phyloP scores from a whole-genome alignment of 2,113 vertebrate genomes.

The Trematocara stigmaticum region DNA sequence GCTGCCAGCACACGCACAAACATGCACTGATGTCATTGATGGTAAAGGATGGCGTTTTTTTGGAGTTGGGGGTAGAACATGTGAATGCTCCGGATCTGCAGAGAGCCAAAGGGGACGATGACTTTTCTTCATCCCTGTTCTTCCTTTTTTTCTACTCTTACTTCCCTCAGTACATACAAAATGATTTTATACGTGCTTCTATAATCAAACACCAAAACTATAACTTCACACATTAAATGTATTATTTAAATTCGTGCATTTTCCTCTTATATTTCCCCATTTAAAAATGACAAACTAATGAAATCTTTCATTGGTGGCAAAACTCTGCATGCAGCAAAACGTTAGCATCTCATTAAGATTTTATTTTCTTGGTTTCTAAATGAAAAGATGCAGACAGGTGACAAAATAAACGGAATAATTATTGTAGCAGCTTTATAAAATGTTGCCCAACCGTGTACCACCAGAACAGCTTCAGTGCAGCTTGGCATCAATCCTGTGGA shows the following conservation, averaged over 20 bases:
- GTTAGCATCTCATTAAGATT: not conserved
- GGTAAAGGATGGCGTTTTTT: not conserved
- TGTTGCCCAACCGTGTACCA: not conserved
- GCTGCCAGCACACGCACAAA: slow-evolving; percentile 10
- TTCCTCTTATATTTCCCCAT: fast-evolving
- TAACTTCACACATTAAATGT: too few species aligned
- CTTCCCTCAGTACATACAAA: not conserved
- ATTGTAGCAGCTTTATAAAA: fast-evolving
- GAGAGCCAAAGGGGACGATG: not conserved
- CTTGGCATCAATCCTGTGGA: not conserved
- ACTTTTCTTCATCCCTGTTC: not conserved
- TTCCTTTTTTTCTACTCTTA: not conserved
- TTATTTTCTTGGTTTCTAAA: not conserved
- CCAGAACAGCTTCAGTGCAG: not conserved
- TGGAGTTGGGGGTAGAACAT: not conserved
- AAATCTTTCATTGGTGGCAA: not conserved
- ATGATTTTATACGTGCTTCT: not conserved
- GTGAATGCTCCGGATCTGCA: not conserved
- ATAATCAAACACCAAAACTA: not conserved
- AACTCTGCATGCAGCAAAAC: not conserved
- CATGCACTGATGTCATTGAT: slow-evolving; percentile 2
- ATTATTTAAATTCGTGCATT: not conserved
- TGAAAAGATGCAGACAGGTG: not conserved
- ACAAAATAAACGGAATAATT: fast-evolving
- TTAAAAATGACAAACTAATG: not conserved